Conservation (phyloP, 1,140 invertebrate species). For the Meloidogyne chitwoodi region DNA sequence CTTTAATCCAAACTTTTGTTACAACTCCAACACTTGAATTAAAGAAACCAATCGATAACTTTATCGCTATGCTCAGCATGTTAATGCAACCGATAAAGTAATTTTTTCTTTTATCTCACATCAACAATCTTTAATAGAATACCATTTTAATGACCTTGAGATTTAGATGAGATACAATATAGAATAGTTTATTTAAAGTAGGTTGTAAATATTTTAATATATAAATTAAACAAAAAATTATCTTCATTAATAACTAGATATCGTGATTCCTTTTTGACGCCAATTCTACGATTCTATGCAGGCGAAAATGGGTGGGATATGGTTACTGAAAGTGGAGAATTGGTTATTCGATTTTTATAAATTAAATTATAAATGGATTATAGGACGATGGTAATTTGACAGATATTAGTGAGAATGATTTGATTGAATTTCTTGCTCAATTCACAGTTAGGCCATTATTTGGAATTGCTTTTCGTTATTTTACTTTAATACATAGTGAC, state of each 20-base stretch:
- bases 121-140: too few species aligned
- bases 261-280: constrained; percentile 38
- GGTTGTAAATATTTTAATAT: too few species aligned
- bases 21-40: constrained; percentile 30
- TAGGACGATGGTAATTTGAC: constrained; percentile 29
- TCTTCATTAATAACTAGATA: background rate
- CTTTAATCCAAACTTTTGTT: constrained; percentile 43
- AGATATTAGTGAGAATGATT: constrained; percentile 31
- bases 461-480: constrained; percentile 27
- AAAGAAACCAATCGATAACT: constrained; percentile 28
- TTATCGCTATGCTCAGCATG: constrained; percentile 32
- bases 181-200: too few species aligned
- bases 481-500: constrained; percentile 37
- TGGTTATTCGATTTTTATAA: background rate
- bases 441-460: constrained; percentile 33
- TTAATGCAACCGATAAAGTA: constrained; percentile 28
- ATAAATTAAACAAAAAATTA: background rate
- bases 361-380: background rate
- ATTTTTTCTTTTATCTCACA: background rate
- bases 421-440: constrained; percentile 31
- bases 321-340: constrained; percentile 39
- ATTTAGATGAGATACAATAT: too few species aligned
- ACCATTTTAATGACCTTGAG: too few species aligned
- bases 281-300: constrained; percentile 28
- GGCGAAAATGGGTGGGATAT: constrained; percentile 41